phyloP scores from a whole-genome alignment of 2,113 vertebrate species.

The Phaetusa simplex region DNA sequence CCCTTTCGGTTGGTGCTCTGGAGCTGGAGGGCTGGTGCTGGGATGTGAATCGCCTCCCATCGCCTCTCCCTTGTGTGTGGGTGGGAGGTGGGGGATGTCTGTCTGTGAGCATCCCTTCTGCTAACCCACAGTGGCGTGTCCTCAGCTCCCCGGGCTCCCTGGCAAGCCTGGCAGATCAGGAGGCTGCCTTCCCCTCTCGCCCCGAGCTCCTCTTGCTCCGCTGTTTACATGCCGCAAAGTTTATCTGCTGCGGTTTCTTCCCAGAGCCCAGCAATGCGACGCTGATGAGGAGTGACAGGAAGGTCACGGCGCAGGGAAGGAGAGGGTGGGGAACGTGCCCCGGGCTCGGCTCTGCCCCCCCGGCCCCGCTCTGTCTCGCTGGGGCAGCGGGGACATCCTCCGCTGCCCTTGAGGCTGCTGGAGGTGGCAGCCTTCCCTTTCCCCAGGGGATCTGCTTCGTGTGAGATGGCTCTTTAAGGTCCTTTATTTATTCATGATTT shows the following conservation, averaged over 20 bases:
- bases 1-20: neutral
- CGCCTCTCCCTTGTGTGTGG: neutral
- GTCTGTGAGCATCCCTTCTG: neutral
- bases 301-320: neutral
- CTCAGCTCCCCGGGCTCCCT: neutral
- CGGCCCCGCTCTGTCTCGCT: neutral
- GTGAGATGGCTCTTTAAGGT: neutral
- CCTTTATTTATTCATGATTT: neutral
- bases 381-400: neutral
- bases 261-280: neutral
- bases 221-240: constrained; percentile 32
- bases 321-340: neutral
- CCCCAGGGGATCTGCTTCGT: neutral
- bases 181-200: neutral
- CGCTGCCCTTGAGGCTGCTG: neutral
- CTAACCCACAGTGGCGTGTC: neutral
- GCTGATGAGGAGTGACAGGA: constrained; percentile 58
- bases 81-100: neutral
- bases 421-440: neutral
- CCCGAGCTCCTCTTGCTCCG: constrained; percentile 4
- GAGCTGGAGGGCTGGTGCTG: neutral
- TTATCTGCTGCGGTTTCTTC: constrained; percentile 36
- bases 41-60: neutral
- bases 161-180: neutral
- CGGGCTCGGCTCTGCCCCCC: neutral